Evolutionary conservation across 2,797 vertebrate species (phyloP), one percentile per base, ranked within the genome.

Genomic region (Poliocrania exsul): DNA sequence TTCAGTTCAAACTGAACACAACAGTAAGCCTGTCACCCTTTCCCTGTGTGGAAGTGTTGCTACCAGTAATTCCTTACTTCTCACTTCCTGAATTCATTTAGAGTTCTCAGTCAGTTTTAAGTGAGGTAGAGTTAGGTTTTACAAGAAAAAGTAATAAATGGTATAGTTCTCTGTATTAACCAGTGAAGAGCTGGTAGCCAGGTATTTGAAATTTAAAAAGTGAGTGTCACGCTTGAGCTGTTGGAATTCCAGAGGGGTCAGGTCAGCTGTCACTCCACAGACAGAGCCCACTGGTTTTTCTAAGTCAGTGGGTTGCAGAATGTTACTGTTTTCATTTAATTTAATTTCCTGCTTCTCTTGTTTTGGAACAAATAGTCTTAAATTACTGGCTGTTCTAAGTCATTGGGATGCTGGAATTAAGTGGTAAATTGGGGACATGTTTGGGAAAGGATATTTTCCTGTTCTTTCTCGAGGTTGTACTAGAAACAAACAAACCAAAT

Each of bases 311-410:
- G 15, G 21, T 57, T 81, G 46, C 38, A 75, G 51, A 69, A 35
- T 15, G 9, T 64, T 64, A 18, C 49, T 66, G 3, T 69, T 93
- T 71, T 81, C 1, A 64, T 92, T 62, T 91, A 15, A 69, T 79
- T 93, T 93, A 10, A 73, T 87, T 94, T 95, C 79, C 60, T 44
- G 5, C 72, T 95, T 91, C 62, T 81, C 25, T 79, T 86, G 53
- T 79, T 46, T 80, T 47, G 50, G 37, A 88, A 71, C 67, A 57
- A 65, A 82, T 84, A 79, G 11, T 78, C 54, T 90, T 79, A 60
- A 80, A 42, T n/a, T 78, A 86, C 70, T 51, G 56, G 57, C 58
- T 88, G 6, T 79, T 46, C 49, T 53, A 37, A 86, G 24, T 81
- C 95, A 82, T 5, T 71, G 25, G 79, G 71, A 65, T 60, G 62